Base-by-base conservation (phyloP, 2,888 invertebrate genomes). In the Ornithoptera priamus region DNA sequence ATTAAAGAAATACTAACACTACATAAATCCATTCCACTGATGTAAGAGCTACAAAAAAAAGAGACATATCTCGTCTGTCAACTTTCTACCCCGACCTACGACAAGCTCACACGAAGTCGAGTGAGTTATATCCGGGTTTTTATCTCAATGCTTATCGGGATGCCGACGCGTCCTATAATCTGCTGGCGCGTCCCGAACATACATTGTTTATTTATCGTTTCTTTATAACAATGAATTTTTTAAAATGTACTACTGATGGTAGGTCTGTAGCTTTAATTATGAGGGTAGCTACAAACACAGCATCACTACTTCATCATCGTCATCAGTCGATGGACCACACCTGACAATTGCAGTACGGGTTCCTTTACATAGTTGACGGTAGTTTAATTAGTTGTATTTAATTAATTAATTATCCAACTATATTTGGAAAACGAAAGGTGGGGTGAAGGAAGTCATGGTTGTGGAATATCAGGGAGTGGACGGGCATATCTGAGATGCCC, bases 71-170 rank as follows among this genome's bases (percentile, higher is more conserved):
- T 8, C 39, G 24, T 58, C n/a, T 62, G 7, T 15, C 10, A 56
- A 39, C 30, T 62, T 30, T 30, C 30, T 24, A 15, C 24, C 61
- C 58, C 20, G 67, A 70, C 67, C 67, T 70, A 61, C 67, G 61
- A 65, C 64, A 67, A 57, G 62, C 20, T 42, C 12, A 12, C 18
- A 6, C 58, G 30, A 22, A 39, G 22, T 30, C 59, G 6, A 59
- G 24, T 39, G 18, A 22, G 17, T 56, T 22, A 15, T 59, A 59
- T 53, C 61, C 67, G 57, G 67, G 20, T 57, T 36, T 22, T 56
- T 69, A 42, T 65, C 67, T 53, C 36, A 36, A 24, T 61, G 57
- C 50, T 67, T 59, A 70, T 57, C 67, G 64, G 70, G 64, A 65
- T 65, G 36, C 39, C 57, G 62, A 67, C 53, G 53, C 22, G 57